phyloP scores from a whole-genome alignment of 2,797 vertebrate genomes.

The Eupleurogrammus muticus region DNA sequence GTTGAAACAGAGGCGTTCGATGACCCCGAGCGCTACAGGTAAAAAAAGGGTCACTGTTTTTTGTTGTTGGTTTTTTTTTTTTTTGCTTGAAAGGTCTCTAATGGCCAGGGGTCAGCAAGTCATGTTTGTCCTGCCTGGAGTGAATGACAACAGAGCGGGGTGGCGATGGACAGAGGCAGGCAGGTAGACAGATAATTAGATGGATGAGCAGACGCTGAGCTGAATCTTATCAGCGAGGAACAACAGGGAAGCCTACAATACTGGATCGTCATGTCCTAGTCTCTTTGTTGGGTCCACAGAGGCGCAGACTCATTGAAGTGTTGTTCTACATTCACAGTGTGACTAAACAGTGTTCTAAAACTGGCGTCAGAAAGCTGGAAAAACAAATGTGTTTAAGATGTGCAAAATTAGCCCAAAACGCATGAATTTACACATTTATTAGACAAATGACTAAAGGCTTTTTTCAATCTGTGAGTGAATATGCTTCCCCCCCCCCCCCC shows the following conservation, averaged over 20 bases:
- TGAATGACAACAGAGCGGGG: slow-evolving; percentile 78
- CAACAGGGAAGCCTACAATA: slow-evolving; percentile 66
- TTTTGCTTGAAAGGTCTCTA: slow-evolving; percentile 75
- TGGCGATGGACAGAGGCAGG: slow-evolving; percentile 73
- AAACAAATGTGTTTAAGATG: slow-evolving; percentile 17
- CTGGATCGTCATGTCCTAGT: slow-evolving; percentile 41
- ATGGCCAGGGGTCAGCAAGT: slow-evolving; percentile 83
- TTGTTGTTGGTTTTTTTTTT: slow-evolving; percentile 17
- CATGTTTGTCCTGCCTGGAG: slow-evolving; percentile 84
- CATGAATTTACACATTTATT: background rate
- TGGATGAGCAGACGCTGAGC: slow-evolving; percentile 67
- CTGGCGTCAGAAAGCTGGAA: background rate
- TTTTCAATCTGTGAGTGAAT: background rate
- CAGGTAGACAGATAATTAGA: slow-evolving; percentile 79
- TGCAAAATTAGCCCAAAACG: background rate
- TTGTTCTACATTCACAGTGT: slow-evolving; percentile 40
- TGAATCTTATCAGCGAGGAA: slow-evolving; percentile 76
- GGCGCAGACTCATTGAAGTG: slow-evolving; percentile 40
- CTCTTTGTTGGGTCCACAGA: slow-evolving; percentile 57
- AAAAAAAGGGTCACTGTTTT: slow-evolving; percentile 67
- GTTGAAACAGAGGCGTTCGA: slow-evolving; percentile 71
- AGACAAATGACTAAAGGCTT: background rate
- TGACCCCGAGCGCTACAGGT: slow-evolving; percentile 75
- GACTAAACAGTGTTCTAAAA: slow-evolving; percentile 7
- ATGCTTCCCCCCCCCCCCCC: background rate